Evolutionary conservation across 2,797 vertebrate genomes (phyloP).

Genomic region (Gambusia yucatana): DNA sequence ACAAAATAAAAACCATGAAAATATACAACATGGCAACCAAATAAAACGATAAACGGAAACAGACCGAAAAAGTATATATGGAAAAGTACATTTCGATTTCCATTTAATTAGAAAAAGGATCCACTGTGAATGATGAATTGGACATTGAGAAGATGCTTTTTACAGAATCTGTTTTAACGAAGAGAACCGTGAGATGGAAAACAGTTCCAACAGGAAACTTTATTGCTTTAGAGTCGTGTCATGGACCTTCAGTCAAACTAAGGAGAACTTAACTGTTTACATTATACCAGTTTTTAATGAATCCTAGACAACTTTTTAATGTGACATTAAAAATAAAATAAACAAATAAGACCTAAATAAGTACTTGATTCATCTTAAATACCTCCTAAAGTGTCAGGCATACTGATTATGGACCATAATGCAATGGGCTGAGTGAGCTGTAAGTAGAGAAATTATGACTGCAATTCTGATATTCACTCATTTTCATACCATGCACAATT

Average conservation of each 20-base stretch:
- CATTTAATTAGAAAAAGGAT: conserved; percentile 3
- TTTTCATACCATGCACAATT: not conserved
- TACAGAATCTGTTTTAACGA: not conserved
- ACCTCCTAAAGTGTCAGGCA: not conserved
- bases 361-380: not conserved
- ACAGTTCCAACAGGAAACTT: not conserved
- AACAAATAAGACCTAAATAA: not conserved
- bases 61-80: not conserved
- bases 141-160: not conserved
- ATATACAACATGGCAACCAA: not conserved
- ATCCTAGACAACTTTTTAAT: not conserved
- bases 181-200: not conserved
- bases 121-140: not conserved
- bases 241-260: not conserved
- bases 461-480: not conserved
- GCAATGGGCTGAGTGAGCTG: not conserved
- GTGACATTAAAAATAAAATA: not conserved
- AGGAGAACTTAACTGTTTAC: not conserved
- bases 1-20: not conserved
- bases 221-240: not conserved
- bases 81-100: not conserved
- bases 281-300: not conserved
- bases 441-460: not conserved
- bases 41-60: not conserved
- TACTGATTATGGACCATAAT: not conserved